Percentiles rank a stretch among this genome's conserved stretches.
Evolutionary conservation across 2,888 invertebrate genomes (phyloP).

Genomic region (Halocaridina rubra): DNA sequence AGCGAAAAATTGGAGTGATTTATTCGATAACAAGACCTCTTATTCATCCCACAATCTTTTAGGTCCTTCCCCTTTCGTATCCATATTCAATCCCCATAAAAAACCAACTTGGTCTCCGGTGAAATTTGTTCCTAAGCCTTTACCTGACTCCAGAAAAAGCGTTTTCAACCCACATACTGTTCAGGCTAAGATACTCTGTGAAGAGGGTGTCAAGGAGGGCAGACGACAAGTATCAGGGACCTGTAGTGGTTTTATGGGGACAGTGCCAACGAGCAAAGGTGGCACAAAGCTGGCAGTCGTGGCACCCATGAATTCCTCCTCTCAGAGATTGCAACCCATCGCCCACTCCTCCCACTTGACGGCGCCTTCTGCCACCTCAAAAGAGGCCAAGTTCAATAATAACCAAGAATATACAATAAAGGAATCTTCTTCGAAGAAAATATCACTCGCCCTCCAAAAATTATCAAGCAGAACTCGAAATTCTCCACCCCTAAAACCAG

Average conservation of each 20-base stretch:
- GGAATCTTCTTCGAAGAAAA: background rate
- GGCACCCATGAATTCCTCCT: background rate
- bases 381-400: background rate
- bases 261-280: background rate
- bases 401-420: background rate
- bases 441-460: background rate
- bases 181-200: background rate
- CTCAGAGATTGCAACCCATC: background rate
- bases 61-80: background rate
- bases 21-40: background rate
- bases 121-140: background rate
- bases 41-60: background rate
- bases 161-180: background rate
- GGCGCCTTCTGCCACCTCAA: background rate
- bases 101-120: background rate
- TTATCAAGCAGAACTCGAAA: background rate
- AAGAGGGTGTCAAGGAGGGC: background rate
- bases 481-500: background rate
- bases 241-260: background rate
- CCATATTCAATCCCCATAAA: background rate
- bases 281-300: background rate
- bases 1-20: background rate
- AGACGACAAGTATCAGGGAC: background rate
- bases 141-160: background rate
- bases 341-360: background rate